phyloP scores from a whole-genome alignment of 2,888 invertebrate species.

The Nymphalis c-album region DNA sequence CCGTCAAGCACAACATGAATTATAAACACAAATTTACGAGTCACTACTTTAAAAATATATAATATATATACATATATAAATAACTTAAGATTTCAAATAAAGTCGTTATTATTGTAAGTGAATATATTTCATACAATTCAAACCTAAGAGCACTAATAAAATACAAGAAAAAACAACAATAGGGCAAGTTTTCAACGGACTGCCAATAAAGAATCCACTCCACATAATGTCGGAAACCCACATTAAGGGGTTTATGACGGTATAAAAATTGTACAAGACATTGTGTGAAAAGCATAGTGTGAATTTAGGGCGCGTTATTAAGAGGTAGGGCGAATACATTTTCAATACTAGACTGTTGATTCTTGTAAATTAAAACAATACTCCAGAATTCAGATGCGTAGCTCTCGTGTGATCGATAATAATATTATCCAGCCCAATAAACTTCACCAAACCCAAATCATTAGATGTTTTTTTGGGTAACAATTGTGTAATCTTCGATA shows the following conservation, averaged over 20 bases:
- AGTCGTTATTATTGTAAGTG: background rate
- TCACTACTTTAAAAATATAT: too few species aligned
- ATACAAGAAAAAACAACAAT: background rate
- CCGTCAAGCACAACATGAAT: too few species aligned
- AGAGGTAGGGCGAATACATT: background rate
- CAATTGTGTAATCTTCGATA: too few species aligned
- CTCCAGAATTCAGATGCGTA: too few species aligned
- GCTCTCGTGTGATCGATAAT: too few species aligned
- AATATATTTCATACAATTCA: background rate
- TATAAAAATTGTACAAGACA: conserved; percentile 25
- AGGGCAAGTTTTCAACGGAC: conserved; percentile 12
- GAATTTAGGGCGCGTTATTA: conserved; percentile 10
- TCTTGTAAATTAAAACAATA: too few species aligned
- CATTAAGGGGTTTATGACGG: conserved; percentile 26
- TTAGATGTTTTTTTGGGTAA: too few species aligned
- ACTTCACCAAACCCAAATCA: too few species aligned
- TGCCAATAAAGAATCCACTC: conserved; percentile 22
- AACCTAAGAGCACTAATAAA: conserved; percentile 1
- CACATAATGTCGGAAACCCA: conserved; percentile 25
- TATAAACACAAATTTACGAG: too few species aligned
- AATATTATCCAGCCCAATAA: too few species aligned
- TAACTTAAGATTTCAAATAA: background rate
- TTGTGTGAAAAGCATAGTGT: conserved; percentile 29
- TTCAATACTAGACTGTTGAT: background rate
- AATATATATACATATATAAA: too few species aligned